These are phyloP conservation scores for Helicolenus hilgendorfi DNA, from an alignment of 2,797 vertebrate species.

Conservation along the genomic window DNA sequence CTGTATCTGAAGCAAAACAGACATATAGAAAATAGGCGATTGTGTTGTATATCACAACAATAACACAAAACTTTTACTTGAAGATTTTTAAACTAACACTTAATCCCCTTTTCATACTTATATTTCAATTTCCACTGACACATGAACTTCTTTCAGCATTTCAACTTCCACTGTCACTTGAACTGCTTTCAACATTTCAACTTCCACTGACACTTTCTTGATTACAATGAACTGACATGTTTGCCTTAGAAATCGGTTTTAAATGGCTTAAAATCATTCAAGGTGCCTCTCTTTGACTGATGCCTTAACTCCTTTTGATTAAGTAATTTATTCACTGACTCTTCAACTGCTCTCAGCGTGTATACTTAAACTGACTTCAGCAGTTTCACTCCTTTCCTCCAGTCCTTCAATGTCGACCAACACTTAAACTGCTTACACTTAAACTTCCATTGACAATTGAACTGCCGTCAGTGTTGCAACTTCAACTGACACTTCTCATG, in stretches of 20 bases:
- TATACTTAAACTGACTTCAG: background rate
- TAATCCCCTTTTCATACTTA: background rate
- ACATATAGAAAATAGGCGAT: background rate
- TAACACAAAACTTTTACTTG: background rate
- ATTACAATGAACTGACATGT: background rate
- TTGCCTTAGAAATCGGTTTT: background rate
- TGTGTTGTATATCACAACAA: background rate
- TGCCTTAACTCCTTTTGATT: background rate
- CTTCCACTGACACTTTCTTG: background rate
- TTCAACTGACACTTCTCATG: background rate
- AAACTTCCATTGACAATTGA: background rate
- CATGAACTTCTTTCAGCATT: background rate
- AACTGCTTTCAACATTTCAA: no score
- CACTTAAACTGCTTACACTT: background rate
- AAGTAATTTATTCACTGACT: background rate
- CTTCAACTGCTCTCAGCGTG: background rate
- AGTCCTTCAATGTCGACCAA: background rate
- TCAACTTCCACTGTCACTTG: no score
- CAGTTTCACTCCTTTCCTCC: background rate
- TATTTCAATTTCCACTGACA: background rate
- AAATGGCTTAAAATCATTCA: background rate
- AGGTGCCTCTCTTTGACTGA: background rate
- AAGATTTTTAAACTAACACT: background rate
- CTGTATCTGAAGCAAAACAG: constrained; percentile 54
- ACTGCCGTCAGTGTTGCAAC: background rate